phyloP scores from a whole-genome alignment of 2,888 invertebrate genomes.

The Pyrocoelia pectoralis region DNA sequence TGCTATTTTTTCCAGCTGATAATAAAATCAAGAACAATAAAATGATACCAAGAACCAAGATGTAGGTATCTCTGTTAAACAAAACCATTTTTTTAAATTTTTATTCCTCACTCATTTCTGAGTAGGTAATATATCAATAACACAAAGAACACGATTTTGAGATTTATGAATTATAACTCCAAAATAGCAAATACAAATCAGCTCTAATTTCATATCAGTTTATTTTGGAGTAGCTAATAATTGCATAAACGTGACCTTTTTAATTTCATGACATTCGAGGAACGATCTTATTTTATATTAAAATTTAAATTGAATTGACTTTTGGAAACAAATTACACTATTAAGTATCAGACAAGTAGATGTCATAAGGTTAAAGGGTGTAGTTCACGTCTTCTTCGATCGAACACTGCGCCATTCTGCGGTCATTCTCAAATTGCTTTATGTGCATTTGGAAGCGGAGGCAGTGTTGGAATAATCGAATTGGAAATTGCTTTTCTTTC shows the following conservation, averaged over 20 bases:
- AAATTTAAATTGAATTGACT: background rate
- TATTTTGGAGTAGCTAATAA: no score
- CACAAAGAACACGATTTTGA: no score
- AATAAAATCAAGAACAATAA: no score
- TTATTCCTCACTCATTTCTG: no score
- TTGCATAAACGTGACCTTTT: background rate
- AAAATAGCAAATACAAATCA: no score
- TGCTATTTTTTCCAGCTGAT: no score
- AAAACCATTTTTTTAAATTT: no score
- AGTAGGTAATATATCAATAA: no score
- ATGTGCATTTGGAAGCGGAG: constrained; percentile 16
- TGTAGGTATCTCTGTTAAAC: no score
- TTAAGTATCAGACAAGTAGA: constrained; percentile 1
- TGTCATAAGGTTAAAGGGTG: constrained; percentile 39
- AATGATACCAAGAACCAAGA: no score
- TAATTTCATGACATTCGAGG: background rate
- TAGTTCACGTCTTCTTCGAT: constrained; percentile 39
- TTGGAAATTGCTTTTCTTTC: background rate
- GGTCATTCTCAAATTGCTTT: constrained; percentile 32
- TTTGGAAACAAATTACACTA: background rate
- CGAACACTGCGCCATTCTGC: constrained; percentile 46
- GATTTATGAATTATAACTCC: no score
- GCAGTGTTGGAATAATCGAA: constrained; percentile 7
- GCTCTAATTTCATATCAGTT: no score
- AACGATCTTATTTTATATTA: background rate